phyloP scores from a whole-genome alignment of 1,140 invertebrate genomes.

The Heterodera carotae region DNA sequence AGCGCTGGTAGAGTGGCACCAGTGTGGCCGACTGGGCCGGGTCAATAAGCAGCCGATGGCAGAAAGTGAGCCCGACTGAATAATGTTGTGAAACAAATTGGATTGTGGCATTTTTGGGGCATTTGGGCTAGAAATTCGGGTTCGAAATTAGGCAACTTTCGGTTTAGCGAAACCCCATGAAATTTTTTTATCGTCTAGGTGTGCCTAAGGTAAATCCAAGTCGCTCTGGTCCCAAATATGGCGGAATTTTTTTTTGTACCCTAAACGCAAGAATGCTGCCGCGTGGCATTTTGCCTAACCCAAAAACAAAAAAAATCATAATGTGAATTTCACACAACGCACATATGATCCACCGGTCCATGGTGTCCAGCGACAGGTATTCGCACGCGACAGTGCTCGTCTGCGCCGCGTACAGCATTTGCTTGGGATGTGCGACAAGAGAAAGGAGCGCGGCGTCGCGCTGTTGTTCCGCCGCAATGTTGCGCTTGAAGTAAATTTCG shows the following conservation, averaged over 20 bases:
- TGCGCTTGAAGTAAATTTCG: conserved; percentile 82
- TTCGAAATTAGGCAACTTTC: no score
- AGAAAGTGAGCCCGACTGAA: conserved; percentile 82
- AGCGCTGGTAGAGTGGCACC: conserved; percentile 84
- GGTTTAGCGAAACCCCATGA: no score
- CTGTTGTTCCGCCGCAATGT: conserved; percentile 90
- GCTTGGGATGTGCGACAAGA: conserved; percentile 84
- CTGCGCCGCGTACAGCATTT: conserved; percentile 86
- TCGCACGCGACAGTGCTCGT: conserved; percentile 94
- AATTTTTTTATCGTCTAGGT: no score
- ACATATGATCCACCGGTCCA: conserved; percentile 95
- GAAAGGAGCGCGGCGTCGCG: conserved; percentile 85
- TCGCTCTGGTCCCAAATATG: no score
- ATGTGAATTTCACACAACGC: conserved; percentile 61
- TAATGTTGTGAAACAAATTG: conserved; percentile 53
- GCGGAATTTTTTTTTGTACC: no score
- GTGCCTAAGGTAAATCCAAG: no score
- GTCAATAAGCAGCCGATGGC: conserved; percentile 72
- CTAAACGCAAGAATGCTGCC: no score
- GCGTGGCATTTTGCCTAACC: no score
- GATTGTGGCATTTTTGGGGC: not conserved
- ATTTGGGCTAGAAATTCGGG: no score
- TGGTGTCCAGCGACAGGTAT: conserved; percentile 87
- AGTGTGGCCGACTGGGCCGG: conserved; percentile 68
- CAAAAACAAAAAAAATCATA: no score